Conservation (phyloP, 1,140 invertebrate genomes). For the Wasmannia auropunctata region DNA sequence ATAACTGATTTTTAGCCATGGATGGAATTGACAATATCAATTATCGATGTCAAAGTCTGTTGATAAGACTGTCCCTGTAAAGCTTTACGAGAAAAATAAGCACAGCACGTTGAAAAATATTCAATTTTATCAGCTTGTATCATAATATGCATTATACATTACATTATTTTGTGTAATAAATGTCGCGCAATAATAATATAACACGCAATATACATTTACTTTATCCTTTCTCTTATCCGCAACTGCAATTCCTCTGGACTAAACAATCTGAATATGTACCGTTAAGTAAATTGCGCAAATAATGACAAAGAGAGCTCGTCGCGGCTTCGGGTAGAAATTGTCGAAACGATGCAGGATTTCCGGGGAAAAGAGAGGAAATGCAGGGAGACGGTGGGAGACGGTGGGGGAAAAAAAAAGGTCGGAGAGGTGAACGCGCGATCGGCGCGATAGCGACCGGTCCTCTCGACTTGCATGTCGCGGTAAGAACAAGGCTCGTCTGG, state of each 20-base stretch:
- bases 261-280: neutral
- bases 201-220: neutral
- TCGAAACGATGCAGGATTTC: neutral
- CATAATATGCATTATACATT: neutral
- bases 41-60: neutral
- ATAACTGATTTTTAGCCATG: too few species aligned
- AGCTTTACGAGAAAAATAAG: neutral
- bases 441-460: conserved; percentile 33
- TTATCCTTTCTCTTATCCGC: neutral
- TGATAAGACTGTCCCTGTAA: neutral
- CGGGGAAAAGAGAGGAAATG: neutral
- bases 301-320: neutral
- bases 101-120: neutral
- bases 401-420: conserved; percentile 32
- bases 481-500: conserved; percentile 35
- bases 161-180: neutral
- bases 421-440: conserved; percentile 20
- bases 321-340: neutral
- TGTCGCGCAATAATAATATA: neutral
- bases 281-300: neutral
- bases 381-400: too few species aligned
- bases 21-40: neutral
- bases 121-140: neutral
- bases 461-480: conserved; percentile 12
- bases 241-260: neutral